Percentiles rank a stretch among this genome's conserved stretches.
phyloP scores from a whole-genome alignment of 2,797 vertebrate genomes.

The Huso huso region DNA sequence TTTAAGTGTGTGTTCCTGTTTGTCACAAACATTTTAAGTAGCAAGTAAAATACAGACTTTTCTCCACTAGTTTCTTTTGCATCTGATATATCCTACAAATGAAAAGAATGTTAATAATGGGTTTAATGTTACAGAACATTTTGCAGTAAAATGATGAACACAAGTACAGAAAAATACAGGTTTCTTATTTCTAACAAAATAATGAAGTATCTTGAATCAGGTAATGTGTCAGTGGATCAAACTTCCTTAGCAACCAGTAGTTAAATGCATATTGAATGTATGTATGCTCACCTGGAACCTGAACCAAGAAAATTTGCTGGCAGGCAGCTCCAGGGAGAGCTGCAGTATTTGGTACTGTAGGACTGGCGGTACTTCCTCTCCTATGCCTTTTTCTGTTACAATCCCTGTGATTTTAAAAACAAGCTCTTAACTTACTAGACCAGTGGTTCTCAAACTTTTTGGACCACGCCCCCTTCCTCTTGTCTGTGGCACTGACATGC shows the following conservation, averaged over 20 bases:
- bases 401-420: conserved; percentile 55
- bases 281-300: conserved; percentile 67
- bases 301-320: conserved; percentile 90
- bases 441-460: not conserved
- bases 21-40: conserved; percentile 89
- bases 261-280: no score
- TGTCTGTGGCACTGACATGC: no score
- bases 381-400: conserved; percentile 72
- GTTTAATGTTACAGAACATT: not conserved
- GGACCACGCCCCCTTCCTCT: no score
- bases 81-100: conserved; percentile 61
- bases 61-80: conserved; percentile 58
- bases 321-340: conserved; percentile 84
- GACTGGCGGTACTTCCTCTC: conserved; percentile 67
- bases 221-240: no score
- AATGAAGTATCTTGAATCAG: no score
- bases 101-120: not conserved
- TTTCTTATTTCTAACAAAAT: not conserved
- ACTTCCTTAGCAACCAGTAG: no score
- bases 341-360: conserved; percentile 86
- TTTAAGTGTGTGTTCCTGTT: conserved; percentile 66
- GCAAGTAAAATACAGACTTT: conserved; percentile 80
- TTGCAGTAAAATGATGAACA: not conserved
- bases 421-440: not conserved
- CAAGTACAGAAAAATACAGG: not conserved